Percentiles rank a stretch among this genome's conserved stretches.
These are phyloP conservation scores for Cebus imitator DNA, from an alignment of 2,113 vertebrate species.

Conservation along the genomic window DNA sequence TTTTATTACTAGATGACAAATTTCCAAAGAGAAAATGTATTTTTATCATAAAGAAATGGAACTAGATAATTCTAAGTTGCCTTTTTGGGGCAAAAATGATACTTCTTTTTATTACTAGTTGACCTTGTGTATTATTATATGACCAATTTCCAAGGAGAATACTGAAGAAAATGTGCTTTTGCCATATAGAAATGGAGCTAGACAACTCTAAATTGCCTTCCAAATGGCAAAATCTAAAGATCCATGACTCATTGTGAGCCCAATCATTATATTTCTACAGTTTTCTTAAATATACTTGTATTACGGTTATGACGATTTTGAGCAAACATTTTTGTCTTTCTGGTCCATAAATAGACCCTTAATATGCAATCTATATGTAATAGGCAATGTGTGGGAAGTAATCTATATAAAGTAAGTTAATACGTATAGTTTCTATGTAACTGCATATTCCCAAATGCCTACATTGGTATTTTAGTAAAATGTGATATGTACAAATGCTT, in stretches of 20 bases:
- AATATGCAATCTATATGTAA: not conserved
- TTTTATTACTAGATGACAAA: not conserved
- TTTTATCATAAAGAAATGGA: not conserved
- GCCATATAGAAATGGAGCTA: not conserved
- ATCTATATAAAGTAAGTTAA: not conserved
- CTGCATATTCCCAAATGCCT: not conserved
- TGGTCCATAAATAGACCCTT: not conserved
- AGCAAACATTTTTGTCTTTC: slow-evolving; percentile 3
- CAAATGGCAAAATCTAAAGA: not conserved
- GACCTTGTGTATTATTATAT: not conserved
- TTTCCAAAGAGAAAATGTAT: not conserved
- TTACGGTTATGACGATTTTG: not conserved
- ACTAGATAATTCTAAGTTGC: not conserved
- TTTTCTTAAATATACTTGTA: not conserved
- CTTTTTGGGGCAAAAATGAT: not conserved
- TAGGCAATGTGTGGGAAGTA: not conserved
- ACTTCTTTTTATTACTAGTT: not conserved
- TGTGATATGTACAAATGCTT: not conserved
- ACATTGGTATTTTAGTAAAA: not conserved
- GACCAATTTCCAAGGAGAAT: not conserved
- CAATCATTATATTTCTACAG: not conserved
- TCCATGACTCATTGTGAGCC: not conserved
- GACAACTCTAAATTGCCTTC: not conserved
- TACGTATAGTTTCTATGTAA: not conserved
- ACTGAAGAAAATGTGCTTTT: not conserved